Evolutionary conservation across 2,113 vertebrate genomes (phyloP).

Genomic region (Cathartes aura): DNA sequence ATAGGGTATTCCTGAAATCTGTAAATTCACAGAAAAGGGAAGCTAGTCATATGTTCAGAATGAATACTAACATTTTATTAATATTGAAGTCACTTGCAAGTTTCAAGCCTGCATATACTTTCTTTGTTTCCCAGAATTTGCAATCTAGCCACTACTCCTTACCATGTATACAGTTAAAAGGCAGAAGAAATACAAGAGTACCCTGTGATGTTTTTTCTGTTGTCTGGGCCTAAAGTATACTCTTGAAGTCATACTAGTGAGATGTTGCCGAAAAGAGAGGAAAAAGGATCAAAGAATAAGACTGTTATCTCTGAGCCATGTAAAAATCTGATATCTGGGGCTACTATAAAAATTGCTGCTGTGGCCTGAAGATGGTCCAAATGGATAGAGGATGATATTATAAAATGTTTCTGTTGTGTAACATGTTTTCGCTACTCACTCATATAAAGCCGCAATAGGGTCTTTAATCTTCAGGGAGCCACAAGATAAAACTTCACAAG

Average conservation of each 20-base stretch:
- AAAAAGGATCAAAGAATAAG: not conserved
- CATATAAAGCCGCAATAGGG: not conserved
- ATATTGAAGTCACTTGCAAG: not conserved
- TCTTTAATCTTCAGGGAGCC: constrained; percentile 13
- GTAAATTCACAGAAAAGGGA: not conserved
- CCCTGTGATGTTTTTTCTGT: not conserved
- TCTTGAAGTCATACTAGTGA: not conserved
- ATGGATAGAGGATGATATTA: not conserved
- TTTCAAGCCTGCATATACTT: not conserved
- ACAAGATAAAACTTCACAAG: not conserved
- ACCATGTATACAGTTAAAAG: not conserved
- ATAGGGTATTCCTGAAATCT: constrained; percentile 12
- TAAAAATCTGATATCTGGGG: not conserved
- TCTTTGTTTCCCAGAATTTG: not conserved
- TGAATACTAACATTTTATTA: not conserved
- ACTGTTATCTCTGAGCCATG: not conserved
- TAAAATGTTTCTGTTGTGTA: not conserved
- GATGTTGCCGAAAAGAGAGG: not conserved
- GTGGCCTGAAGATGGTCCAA: not conserved
- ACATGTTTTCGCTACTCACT: not conserved
- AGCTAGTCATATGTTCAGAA: not conserved
- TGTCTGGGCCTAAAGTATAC: not conserved
- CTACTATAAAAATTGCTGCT: not conserved
- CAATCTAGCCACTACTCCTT: not conserved
- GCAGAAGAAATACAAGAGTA: not conserved